Percentiles rank a stretch among this genome's conserved stretches.
Conservation (phyloP, 2,888 invertebrate genomes). For the Dryobotodes eremita region DNA sequence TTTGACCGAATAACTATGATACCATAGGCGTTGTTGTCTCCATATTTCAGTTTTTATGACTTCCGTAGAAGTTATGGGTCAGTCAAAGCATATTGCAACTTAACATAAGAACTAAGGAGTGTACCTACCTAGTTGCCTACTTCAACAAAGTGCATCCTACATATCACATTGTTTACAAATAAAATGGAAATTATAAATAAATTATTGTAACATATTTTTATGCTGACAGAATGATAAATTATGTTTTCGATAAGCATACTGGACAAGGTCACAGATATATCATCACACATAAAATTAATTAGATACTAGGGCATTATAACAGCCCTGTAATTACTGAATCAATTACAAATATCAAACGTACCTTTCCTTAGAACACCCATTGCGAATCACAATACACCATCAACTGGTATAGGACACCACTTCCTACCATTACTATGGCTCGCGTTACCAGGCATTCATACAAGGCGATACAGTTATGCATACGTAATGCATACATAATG, state of each 20-base stretch:
- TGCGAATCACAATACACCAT: conserved; percentile 68
- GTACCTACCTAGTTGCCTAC: not conserved
- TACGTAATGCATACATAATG: conserved; percentile 83
- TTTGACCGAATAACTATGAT: not conserved
- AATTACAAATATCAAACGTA: conserved; percentile 59
- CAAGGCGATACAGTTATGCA: conserved; percentile 85
- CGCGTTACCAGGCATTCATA: conserved; percentile 75
- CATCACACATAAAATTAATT: conserved; percentile 24
- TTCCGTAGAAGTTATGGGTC: not conserved
- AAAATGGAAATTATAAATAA: conserved; percentile 26
- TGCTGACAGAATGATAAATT: conserved; percentile 28
- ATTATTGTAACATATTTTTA: conserved; percentile 31
- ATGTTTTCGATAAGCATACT: conserved; percentile 49
- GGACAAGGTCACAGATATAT: conserved; percentile 59
- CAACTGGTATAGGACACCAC: conserved; percentile 73
- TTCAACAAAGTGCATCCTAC: not conserved
- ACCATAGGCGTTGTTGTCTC: not conserved
- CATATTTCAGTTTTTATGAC: conserved; percentile 4
- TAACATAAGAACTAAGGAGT: not conserved
- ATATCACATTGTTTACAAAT: conserved; percentile 47
- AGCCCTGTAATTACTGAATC: conserved; percentile 26
- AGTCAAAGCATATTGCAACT: not conserved
- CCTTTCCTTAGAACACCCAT: conserved; percentile 80
- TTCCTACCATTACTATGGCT: conserved; percentile 74
- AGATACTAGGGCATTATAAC: conserved; percentile 53